These are phyloP conservation scores for Heteropelma amictum DNA, from an alignment of 2,888 invertebrate genomes.

Conservation along the genomic window DNA sequence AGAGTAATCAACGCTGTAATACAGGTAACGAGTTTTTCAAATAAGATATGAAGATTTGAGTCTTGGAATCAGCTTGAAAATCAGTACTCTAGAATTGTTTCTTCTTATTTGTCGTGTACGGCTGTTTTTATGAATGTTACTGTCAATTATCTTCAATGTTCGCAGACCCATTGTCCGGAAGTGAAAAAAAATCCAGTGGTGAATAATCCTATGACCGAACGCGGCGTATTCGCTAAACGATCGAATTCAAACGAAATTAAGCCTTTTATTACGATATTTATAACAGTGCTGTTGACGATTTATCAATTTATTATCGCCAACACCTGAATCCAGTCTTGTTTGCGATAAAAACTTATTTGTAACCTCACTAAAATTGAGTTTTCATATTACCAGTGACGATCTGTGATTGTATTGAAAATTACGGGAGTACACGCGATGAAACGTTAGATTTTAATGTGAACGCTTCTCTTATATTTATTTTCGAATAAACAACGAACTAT, in stretches of 20 bases:
- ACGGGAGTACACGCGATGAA: too few relatives aligned
- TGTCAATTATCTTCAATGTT: constrained; percentile 11
- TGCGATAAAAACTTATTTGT: too few relatives aligned
- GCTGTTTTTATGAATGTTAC: background rate
- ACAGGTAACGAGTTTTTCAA: constrained; percentile 32
- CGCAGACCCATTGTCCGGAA: constrained; percentile 53
- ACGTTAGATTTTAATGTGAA: too few relatives aligned
- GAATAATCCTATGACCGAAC: constrained; percentile 49
- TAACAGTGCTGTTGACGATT: background rate
- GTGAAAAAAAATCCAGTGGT: constrained; percentile 52
- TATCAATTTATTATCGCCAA: too few relatives aligned
- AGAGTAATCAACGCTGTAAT: constrained; percentile 55
- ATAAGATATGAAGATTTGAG: background rate
- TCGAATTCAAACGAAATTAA: constrained; percentile 10
- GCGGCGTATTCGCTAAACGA: constrained; percentile 26
- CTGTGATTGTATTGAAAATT: too few relatives aligned
- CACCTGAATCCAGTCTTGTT: background rate
- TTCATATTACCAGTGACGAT: too few relatives aligned
- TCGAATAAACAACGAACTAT: background rate
- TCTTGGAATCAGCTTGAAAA: background rate
- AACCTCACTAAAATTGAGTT: too few relatives aligned
- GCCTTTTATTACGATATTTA: background rate
- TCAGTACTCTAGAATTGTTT: background rate
- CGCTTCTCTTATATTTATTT: background rate
- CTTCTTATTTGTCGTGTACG: background rate